These are phyloP conservation scores for Erebia ligea DNA, from an alignment of 2,888 invertebrate genomes.

Conservation along the genomic window DNA sequence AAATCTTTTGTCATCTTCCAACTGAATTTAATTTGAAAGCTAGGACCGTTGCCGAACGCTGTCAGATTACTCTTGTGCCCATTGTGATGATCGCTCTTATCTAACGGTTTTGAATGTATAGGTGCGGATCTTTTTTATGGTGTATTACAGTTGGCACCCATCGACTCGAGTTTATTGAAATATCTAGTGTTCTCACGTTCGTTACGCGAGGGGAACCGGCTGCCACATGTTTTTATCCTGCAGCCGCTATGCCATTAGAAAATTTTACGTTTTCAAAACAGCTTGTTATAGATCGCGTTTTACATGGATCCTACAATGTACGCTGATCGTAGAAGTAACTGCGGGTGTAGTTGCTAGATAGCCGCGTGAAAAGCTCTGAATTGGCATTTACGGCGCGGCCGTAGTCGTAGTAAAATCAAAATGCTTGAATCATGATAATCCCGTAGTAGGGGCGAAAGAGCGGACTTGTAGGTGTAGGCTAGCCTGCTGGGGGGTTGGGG, in stretches of 20 bases:
- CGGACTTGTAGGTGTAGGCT: slow-evolving; percentile 25
- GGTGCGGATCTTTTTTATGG: slow-evolving; percentile 27
- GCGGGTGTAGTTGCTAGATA: no score
- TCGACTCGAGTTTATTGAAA: slow-evolving; percentile 24
- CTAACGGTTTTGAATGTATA: slow-evolving; percentile 39
- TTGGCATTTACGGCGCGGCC: slow-evolving; percentile 10
- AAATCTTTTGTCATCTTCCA: slow-evolving; percentile 42
- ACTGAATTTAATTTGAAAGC: slow-evolving; percentile 41
- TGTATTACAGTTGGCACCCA: slow-evolving; percentile 21
- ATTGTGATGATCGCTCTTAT: slow-evolving; percentile 38
- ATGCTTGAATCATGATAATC: neutral
- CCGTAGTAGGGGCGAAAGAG: slow-evolving; percentile 25
- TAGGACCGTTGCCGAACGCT: slow-evolving; percentile 41
- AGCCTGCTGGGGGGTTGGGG: slow-evolving; percentile 17
- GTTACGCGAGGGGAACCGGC: slow-evolving; percentile 31
- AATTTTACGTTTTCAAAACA: neutral
- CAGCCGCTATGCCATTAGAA: neutral
- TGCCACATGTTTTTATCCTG: slow-evolving; percentile 4
- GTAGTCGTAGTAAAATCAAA: neutral
- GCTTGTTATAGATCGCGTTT: neutral
- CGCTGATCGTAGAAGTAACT: no score
- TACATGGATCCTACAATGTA: neutral
- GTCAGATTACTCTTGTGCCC: slow-evolving; percentile 35
- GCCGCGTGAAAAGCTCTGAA: no score
- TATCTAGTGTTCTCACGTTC: slow-evolving; percentile 38